phyloP scores from a whole-genome alignment of 2,113 vertebrate genomes.

The Ctenodactylus gundi region DNA sequence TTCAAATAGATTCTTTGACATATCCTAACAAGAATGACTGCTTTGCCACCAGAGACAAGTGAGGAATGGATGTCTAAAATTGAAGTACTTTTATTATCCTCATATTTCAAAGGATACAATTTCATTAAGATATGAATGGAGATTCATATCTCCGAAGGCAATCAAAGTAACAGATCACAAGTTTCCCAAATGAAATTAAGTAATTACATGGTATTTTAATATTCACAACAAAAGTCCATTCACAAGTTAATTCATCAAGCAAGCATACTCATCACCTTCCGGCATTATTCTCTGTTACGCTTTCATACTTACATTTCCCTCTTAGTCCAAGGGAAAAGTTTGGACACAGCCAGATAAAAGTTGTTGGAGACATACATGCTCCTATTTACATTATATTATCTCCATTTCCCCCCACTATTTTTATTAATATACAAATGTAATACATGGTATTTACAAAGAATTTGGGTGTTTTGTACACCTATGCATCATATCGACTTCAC shows the following conservation, averaged over 20 bases:
- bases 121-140: slow-evolving; percentile 39
- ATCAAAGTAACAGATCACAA: slow-evolving; percentile 37
- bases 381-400: neutral
- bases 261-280: neutral
- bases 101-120: slow-evolving; percentile 72
- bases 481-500: no score
- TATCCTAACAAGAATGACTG: slow-evolving; percentile 63
- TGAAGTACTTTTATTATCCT: slow-evolving; percentile 53
- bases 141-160: slow-evolving; percentile 60
- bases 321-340: neutral
- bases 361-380: slow-evolving; percentile 40
- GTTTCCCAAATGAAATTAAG: slow-evolving; percentile 53
- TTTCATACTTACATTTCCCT: neutral
- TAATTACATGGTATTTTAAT: slow-evolving; percentile 43
- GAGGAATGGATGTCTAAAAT: slow-evolving; percentile 52
- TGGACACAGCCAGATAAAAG: slow-evolving; percentile 1
- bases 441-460: no score
- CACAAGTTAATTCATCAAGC: slow-evolving; percentile 25
- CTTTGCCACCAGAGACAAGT: slow-evolving; percentile 44
- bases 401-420: no score
- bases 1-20: slow-evolving; percentile 55
- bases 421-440: no score
- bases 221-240: slow-evolving; percentile 37
- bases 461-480: no score
- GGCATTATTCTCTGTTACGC: neutral